phyloP scores from a whole-genome alignment of 2,113 vertebrate genomes.

The Abramis brama region DNA sequence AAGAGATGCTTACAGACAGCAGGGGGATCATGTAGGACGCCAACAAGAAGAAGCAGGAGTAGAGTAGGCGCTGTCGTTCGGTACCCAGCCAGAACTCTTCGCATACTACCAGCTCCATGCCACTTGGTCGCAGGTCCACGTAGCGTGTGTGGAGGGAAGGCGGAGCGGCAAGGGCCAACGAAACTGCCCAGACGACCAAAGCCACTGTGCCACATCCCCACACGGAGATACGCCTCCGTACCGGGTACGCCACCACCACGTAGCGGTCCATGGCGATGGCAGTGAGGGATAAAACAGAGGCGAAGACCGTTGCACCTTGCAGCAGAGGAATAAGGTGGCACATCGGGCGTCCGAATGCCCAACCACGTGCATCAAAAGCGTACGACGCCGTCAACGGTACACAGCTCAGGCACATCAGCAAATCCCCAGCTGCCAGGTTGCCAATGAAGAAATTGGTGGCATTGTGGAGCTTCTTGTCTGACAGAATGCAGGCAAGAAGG shows the following conservation, averaged over 20 bases:
- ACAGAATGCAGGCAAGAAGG: constrained; percentile 75
- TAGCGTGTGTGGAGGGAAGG: constrained; percentile 72
- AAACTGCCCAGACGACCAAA: constrained; percentile 73
- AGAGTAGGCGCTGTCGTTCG: constrained; percentile 70
- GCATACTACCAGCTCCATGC: constrained; percentile 76
- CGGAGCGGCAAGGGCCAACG: constrained; percentile 74
- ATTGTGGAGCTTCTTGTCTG: constrained; percentile 80
- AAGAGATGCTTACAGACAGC: constrained; percentile 77
- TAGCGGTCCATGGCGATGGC: constrained; percentile 82
- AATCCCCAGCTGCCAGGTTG: constrained; percentile 78
- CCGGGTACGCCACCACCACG: constrained; percentile 76
- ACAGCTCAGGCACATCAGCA: constrained; percentile 81
- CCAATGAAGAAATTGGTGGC: constrained; percentile 82
- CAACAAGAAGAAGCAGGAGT: constrained; percentile 78
- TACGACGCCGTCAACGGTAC: constrained; percentile 79
- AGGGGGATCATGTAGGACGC: constrained; percentile 80
- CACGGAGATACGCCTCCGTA: constrained; percentile 73
- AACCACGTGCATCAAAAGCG: constrained; percentile 76
- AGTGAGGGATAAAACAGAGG: constrained; percentile 78
- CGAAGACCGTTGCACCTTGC: constrained; percentile 78
- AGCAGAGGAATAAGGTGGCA: constrained; percentile 77
- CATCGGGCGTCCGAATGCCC: constrained; percentile 76
- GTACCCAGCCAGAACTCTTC: constrained; percentile 79
- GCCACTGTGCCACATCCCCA: constrained; percentile 71
- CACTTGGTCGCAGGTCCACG: constrained; percentile 73